These are phyloP conservation scores for Glandiceps talaboti DNA, from an alignment of 53 echinoderm and acorn worm species.

Conservation along the genomic window DNA sequence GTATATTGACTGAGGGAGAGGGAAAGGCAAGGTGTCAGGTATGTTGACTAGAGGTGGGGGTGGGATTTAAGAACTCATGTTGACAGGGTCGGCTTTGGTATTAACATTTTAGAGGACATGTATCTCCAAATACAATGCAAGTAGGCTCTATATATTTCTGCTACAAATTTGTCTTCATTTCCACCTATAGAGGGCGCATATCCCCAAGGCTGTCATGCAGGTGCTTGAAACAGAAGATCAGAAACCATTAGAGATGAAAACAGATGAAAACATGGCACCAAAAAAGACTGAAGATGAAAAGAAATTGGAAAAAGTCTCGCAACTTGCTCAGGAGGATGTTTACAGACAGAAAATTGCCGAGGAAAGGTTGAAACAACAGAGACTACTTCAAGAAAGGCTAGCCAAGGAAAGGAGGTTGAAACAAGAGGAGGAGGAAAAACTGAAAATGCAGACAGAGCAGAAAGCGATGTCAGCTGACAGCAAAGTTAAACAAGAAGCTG, in stretches of 20 bases:
- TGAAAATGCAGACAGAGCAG: slow-evolving; percentile 16
- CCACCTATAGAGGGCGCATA: slow-evolving; percentile 85
- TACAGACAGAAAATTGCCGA: slow-evolving; percentile 13
- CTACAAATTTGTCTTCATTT: too few species aligned
- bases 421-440: slow-evolving; percentile 37
- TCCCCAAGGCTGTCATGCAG: slow-evolving; percentile 61
- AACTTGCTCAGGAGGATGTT: not conserved
- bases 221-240: slow-evolving; percentile 70
- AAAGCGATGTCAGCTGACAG: not conserved
- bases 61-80: too few species aligned
- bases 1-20: too few species aligned
- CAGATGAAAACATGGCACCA: slow-evolving; percentile 5
- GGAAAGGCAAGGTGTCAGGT: too few species aligned
- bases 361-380: slow-evolving; percentile 15
- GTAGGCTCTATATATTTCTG: too few species aligned
- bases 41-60: too few species aligned
- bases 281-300: not conserved
- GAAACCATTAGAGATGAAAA: slow-evolving; percentile 30
- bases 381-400: slow-evolving; percentile 7
- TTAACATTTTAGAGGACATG: too few species aligned
- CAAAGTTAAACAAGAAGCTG: not conserved
- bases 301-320: not conserved
- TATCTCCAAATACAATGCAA: too few species aligned
- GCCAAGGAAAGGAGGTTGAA: not conserved
- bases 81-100: too few species aligned